Conservation (phyloP, 2,113 vertebrate species). For the Lates calcarifer region DNA sequence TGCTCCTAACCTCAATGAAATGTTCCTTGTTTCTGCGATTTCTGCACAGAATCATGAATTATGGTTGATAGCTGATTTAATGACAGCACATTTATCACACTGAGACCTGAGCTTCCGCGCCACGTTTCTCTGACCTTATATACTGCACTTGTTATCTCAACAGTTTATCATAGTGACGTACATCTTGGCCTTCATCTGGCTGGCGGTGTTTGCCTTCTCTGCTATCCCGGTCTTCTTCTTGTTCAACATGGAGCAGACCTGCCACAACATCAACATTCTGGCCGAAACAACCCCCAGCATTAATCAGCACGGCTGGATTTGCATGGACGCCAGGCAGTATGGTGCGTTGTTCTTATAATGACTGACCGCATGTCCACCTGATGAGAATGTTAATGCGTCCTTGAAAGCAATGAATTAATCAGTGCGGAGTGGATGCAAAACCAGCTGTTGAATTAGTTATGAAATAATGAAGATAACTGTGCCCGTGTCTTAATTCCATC, state of each 20-base stretch:
- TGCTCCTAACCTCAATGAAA: constrained; percentile 21
- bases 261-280: constrained; percentile 93
- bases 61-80: constrained; percentile 36
- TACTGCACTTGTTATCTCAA: constrained; percentile 62
- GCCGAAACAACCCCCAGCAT: constrained; percentile 92
- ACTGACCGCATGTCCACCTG: constrained; percentile 53
- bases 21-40: constrained; percentile 27
- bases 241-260: constrained; percentile 96
- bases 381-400: constrained; percentile 68
- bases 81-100: constrained; percentile 54
- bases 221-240: constrained; percentile 96
- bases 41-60: constrained; percentile 36
- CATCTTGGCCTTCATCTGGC: constrained; percentile 93
- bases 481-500: constrained; percentile 19
- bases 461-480: constrained; percentile 43
- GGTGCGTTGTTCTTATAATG: constrained; percentile 83
- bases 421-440: constrained; percentile 22
- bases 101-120: constrained; percentile 3
- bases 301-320: constrained; percentile 88
- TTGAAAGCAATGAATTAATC: constrained; percentile 54
- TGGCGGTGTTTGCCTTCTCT: constrained; percentile 92
- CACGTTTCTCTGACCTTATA: constrained; percentile 59
- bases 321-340: constrained; percentile 96
- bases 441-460: constrained; percentile 45
- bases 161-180: constrained; percentile 98